phyloP scores from a whole-genome alignment of 2,888 invertebrate species.

The Pegoplata infirma region DNA sequence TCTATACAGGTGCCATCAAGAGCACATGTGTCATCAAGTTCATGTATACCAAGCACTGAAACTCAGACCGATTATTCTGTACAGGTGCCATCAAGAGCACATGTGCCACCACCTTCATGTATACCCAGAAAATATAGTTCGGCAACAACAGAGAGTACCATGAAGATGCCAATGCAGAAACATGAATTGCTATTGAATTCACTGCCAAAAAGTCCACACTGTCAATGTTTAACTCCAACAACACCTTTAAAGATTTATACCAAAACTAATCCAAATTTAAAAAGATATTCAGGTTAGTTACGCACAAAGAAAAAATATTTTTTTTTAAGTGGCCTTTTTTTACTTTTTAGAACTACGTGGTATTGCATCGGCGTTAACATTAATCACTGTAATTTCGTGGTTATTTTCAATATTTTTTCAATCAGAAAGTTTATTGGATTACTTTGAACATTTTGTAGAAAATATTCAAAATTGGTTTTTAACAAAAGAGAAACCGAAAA shows the following conservation, averaged over 20 bases:
- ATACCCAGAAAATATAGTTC: neutral
- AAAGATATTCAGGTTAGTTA: conserved; percentile 57
- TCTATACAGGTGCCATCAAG: neutral
- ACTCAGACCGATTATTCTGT: conserved; percentile 27
- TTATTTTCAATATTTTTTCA: conserved; percentile 60
- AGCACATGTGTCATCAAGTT: too few species aligned
- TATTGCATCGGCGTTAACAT: conserved; percentile 53
- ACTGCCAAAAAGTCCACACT: neutral
- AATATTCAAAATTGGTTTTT: conserved; percentile 41
- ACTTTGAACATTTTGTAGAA: conserved; percentile 25
- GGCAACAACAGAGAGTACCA: neutral
- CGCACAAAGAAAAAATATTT: neutral
- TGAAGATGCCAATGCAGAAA: neutral
- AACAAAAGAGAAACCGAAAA: conserved; percentile 56
- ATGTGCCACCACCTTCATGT: too few species aligned
- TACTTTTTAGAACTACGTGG: conserved; percentile 47
- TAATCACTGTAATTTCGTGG: conserved; percentile 61
- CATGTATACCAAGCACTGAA: too few species aligned
- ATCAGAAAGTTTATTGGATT: conserved; percentile 50
- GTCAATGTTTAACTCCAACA: neutral
- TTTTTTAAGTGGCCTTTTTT: neutral
- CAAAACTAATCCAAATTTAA: conserved; percentile 8
- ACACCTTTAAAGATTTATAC: conserved; percentile 19
- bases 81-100: neutral
- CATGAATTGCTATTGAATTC: neutral